Conservation (phyloP, 2,113 vertebrate species). For the Macquaria ambigua region DNA sequence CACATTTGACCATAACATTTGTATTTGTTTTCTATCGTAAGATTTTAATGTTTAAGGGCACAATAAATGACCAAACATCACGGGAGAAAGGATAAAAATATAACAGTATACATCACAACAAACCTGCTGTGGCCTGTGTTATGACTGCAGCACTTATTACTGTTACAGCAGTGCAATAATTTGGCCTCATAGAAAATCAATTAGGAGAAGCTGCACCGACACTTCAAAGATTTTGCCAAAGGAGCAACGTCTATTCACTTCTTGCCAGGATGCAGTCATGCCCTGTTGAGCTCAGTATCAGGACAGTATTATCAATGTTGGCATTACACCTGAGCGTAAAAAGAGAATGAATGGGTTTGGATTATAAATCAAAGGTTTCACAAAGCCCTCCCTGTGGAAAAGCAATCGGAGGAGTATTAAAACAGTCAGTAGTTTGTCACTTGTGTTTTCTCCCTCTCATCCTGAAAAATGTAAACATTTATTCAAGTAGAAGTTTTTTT, state of each 20-base stretch:
- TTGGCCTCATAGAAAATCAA: constrained; percentile 11
- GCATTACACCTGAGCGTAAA: constrained; percentile 16
- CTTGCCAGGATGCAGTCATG: neutral
- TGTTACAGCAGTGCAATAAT: neutral
- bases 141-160: neutral
- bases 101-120: neutral
- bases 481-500: constrained; percentile 46
- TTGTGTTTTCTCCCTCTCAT: constrained; percentile 15
- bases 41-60: neutral
- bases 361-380: constrained; percentile 23
- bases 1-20: neutral
- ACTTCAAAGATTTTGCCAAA: constrained; percentile 3
- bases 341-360: constrained; percentile 16
- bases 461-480: constrained; percentile 17
- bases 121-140: neutral
- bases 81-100: neutral
- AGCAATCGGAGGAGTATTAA: constrained; percentile 30
- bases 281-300: constrained; percentile 1
- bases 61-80: neutral
- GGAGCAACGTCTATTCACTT: neutral
- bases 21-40: neutral
- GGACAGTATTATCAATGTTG: constrained; percentile 16
- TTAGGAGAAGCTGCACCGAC: constrained; percentile 7
- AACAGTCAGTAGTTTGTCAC: constrained; percentile 7
- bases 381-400: constrained; percentile 10